Base-by-base conservation (phyloP, 2,797 vertebrate species). In the Danionella dracula region DNA sequence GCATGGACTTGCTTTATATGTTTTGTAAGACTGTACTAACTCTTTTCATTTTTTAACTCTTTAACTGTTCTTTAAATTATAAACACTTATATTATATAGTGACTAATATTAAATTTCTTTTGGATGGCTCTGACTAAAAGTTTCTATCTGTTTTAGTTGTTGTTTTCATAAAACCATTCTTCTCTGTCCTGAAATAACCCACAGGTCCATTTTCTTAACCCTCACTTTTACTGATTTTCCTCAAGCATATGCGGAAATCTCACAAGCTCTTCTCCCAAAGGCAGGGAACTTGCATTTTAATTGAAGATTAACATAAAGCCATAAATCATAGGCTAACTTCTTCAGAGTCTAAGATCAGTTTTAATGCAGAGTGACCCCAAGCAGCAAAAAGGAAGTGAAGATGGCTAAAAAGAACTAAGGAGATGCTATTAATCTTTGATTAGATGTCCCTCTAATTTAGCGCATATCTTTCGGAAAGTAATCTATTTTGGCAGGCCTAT, bases 321-420 rank as follows among this genome's bases (percentile, higher is more conserved):
- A 72, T 75, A 60, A 69, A 62, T 70, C 63, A 67, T 51, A 20
- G 21, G 11, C 32, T 56, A 57, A 66, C 50, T 32, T 55, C 31
- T 44, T 12, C 34, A 27, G 40, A 45, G 38, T 34, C 46, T 41
- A 20, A 54, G 41, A 55, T 55, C 40, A 19, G 51, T 27, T 17
- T 56, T 66, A 56, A 66, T 66, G 8, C 51, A 42, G 6, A 46
- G 20, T 56, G 23, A 71, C 46, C 54, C 34, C 57, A 57, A 58
- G 61, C 27, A 42, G 27, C 42, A 57, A 54, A 50, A 40, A 12
- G 2, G 35, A 46, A 31, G 31, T 83, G 78, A 83, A 84, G 77
- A 85, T 83, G 48, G 16, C 32, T 44, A 54, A 29, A 58, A 16
- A 37, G 55, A 59, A 59, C 37, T 45, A 23, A 48, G 34, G 40